Conservation (phyloP, 2,888 invertebrate genomes). For the Drosophila hawaiiensis region DNA sequence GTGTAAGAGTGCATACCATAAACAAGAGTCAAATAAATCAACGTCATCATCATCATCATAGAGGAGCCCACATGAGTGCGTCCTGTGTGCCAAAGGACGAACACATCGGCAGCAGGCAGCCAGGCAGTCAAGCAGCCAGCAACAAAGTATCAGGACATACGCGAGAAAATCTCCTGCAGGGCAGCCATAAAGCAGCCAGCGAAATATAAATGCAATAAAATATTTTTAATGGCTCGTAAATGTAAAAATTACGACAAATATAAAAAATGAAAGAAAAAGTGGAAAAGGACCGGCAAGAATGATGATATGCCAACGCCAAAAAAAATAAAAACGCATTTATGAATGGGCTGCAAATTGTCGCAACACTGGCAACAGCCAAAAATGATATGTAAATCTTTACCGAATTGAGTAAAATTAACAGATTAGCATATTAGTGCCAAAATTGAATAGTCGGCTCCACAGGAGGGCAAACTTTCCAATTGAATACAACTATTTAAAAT, state of each 20-base stretch:
- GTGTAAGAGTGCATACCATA: constrained; percentile 63
- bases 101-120: constrained; percentile 27
- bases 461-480: constrained; percentile 57
- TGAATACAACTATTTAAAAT: constrained; percentile 54
- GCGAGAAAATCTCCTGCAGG: constrained; percentile 52
- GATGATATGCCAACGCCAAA: constrained; percentile 15
- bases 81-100: constrained; percentile 41
- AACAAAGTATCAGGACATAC: constrained; percentile 53
- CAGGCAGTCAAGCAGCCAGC: constrained; percentile 18
- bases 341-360: constrained; percentile 60
- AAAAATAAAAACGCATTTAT: constrained; percentile 13
- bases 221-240: constrained; percentile 76
- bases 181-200: constrained; percentile 68
- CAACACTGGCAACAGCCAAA: constrained; percentile 12
- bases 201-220: constrained; percentile 75
- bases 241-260: constrained; percentile 73
- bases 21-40: constrained; percentile 72
- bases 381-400: constrained; percentile 18
- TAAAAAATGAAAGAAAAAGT: constrained; percentile 12
- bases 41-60: constrained; percentile 66
- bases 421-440: constrained; percentile 63
- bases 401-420: constrained; percentile 45
- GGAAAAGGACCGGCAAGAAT: background rate
- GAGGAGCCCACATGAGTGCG: constrained; percentile 44
- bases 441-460: constrained; percentile 38